Conservation (phyloP, 2,888 invertebrate genomes). For the Dolichomitus sp. region DNA sequence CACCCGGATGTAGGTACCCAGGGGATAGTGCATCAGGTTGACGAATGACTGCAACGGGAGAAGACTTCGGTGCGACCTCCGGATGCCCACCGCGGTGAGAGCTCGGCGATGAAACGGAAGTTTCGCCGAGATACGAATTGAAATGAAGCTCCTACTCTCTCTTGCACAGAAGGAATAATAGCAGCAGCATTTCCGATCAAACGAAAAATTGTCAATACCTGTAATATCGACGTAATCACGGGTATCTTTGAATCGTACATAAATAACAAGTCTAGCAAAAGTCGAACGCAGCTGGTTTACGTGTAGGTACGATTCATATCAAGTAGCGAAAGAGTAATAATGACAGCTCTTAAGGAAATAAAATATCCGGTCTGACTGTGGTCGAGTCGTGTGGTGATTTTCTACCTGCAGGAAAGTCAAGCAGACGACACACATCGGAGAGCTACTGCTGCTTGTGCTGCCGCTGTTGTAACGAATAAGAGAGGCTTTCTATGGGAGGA, state of each 20-base stretch:
- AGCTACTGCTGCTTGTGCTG: not conserved
- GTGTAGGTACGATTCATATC: slow-evolving; percentile 14
- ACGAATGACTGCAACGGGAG: slow-evolving; percentile 16
- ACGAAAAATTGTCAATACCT: not conserved
- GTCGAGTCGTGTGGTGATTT: slow-evolving; percentile 22
- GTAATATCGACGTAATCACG: slow-evolving; percentile 3
- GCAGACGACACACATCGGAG: slow-evolving; percentile 1
- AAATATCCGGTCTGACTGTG: slow-evolving; percentile 60
- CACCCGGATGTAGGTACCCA: slow-evolving; percentile 35
- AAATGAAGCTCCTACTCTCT: slow-evolving; percentile 1
- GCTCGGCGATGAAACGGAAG: slow-evolving; percentile 40
- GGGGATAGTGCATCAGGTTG: slow-evolving; percentile 14
- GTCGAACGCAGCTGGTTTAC: not conserved
- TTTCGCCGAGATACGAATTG: slow-evolving; percentile 35
- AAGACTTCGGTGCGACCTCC: not conserved
- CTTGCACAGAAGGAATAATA: not conserved
- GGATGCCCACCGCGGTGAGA: not conserved
- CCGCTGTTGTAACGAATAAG: slow-evolving; percentile 27
- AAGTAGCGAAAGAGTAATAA: slow-evolving; percentile 36
- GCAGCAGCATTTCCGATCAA: not conserved
- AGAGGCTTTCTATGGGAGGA: slow-evolving; percentile 12
- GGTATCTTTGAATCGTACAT: not conserved
- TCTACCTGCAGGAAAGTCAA: slow-evolving; percentile 35
- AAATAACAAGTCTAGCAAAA: slow-evolving; percentile 15
- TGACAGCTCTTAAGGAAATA: slow-evolving; percentile 55